A percentile compares a stretch with the other conserved stretches of the same genome.
Conservation (phyloP, 37 sponge, comb jelly and placozoan genomes). For the Amphimedon queenslandica region DNA sequence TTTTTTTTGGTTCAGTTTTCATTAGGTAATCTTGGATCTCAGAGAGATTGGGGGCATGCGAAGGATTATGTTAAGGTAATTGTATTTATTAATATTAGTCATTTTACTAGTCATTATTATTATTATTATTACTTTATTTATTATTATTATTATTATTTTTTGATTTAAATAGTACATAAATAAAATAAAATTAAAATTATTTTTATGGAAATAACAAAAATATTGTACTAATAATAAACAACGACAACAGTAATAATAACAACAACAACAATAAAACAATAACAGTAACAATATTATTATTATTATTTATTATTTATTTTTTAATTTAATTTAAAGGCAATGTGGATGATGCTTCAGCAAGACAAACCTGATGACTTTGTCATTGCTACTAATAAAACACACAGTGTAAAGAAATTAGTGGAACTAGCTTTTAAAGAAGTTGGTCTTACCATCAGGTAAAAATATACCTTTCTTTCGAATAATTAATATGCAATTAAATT, state of each 20-base stretch:
- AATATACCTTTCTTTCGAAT: neutral
- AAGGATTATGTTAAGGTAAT: slow-evolving; percentile 86
- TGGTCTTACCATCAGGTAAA: slow-evolving; percentile 62
- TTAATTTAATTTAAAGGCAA: too few species aligned
- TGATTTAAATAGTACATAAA: too few species aligned
- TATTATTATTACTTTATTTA: too few species aligned
- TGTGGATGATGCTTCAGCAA: slow-evolving; percentile 93
- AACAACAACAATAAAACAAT: too few species aligned
- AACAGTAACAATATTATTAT: too few species aligned
- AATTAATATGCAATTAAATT: neutral
- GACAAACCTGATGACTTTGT: slow-evolving; percentile 86
- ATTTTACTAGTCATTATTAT: too few species aligned
- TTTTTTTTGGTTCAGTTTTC: slow-evolving; percentile 45
- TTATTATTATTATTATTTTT: too few species aligned
- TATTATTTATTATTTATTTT: too few species aligned
- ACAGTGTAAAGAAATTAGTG: slow-evolving; percentile 87
- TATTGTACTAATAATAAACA: too few species aligned
- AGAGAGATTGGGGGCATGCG: slow-evolving; percentile 95
- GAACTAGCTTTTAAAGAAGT: slow-evolving; percentile 74
- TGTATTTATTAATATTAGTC: too few species aligned
- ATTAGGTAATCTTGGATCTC: slow-evolving; percentile 85
- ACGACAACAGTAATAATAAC: too few species aligned
- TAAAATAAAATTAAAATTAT: neutral
- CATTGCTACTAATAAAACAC: slow-evolving; percentile 76
- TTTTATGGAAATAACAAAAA: neutral